phyloP scores from a whole-genome alignment of 2,888 invertebrate species.

The Cenopis cana region DNA sequence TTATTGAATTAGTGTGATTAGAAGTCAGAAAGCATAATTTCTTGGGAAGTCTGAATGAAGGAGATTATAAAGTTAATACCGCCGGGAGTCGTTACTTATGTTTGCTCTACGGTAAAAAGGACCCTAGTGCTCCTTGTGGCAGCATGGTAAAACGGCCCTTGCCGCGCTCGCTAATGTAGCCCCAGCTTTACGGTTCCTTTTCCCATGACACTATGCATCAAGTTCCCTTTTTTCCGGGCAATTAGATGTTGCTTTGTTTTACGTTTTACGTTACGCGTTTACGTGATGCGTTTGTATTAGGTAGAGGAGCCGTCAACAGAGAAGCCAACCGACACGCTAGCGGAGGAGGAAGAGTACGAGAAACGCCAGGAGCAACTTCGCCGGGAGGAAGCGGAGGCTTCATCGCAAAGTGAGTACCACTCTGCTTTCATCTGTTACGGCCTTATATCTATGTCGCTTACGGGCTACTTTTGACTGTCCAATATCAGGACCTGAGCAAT shows the following conservation, averaged over 20 bases:
- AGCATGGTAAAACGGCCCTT: too few species aligned
- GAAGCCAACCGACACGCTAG: conserved; percentile 70
- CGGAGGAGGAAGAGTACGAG: conserved; percentile 79
- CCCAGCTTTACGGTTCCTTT: not conserved
- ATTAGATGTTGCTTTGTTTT: not conserved
- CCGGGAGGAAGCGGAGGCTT: conserved; percentile 65
- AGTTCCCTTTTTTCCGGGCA: not conserved
- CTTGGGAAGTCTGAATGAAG: too few species aligned
- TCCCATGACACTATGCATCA: not conserved
- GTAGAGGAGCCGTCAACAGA: conserved; percentile 70
- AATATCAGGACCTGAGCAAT: not conserved
- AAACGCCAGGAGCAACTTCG: conserved; percentile 72
- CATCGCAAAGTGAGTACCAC: conserved; percentile 73
- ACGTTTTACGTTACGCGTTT: too few species aligned
- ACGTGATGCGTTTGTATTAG: conserved; percentile 51
- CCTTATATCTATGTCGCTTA: conserved; percentile 5
- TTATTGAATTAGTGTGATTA: too few species aligned
- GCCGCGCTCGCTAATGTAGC: too few species aligned
- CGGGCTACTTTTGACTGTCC: not conserved
- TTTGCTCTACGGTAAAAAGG: too few species aligned
- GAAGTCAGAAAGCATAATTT: too few species aligned
- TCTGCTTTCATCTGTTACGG: not conserved
- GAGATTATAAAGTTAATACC: too few species aligned
- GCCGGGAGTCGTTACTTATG: too few species aligned
- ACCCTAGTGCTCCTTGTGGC: too few species aligned